Evolutionary conservation across 1,140 invertebrate species (phyloP).

Genomic region (Nebria ingens): DNA sequence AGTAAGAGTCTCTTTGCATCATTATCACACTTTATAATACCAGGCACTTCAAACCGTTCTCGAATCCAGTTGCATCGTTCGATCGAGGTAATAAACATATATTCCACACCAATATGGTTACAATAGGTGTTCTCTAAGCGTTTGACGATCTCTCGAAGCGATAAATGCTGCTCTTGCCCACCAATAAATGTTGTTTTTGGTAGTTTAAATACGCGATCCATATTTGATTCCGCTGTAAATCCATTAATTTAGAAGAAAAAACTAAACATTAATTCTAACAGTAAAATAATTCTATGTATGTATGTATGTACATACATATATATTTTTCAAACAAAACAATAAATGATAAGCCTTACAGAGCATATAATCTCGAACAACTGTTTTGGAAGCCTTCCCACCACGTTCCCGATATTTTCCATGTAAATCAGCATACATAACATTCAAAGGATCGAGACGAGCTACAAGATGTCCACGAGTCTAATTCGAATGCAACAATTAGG

Average conservation of each 20-base stretch:
- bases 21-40: constrained; percentile 73
- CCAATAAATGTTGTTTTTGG: constrained; percentile 98
- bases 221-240: constrained; percentile 83
- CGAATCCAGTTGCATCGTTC: constrained; percentile 99
- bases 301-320: no score
- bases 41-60: constrained; percentile 91
- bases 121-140: constrained; percentile 85
- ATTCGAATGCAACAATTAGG: no score
- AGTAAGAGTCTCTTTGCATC: constrained; percentile 91
- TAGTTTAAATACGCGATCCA: constrained; percentile 92
- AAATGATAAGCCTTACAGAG: constrained; percentile 52
- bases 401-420: constrained; percentile 45
- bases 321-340: no score
- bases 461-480: constrained; percentile 62
- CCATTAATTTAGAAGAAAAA: no score
- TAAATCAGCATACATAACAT: constrained; percentile 38
- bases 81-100: constrained; percentile 98
- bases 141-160: constrained; percentile 85
- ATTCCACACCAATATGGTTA: constrained; percentile 92
- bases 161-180: constrained; percentile 80
- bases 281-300: no score
- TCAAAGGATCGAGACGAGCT: constrained; percentile 68
- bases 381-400: constrained; percentile 46
- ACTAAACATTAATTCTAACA: no score
- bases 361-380: constrained; percentile 55